Conservation (phyloP, 2,888 invertebrate genomes). For the Caenorhabditis uteleia region DNA sequence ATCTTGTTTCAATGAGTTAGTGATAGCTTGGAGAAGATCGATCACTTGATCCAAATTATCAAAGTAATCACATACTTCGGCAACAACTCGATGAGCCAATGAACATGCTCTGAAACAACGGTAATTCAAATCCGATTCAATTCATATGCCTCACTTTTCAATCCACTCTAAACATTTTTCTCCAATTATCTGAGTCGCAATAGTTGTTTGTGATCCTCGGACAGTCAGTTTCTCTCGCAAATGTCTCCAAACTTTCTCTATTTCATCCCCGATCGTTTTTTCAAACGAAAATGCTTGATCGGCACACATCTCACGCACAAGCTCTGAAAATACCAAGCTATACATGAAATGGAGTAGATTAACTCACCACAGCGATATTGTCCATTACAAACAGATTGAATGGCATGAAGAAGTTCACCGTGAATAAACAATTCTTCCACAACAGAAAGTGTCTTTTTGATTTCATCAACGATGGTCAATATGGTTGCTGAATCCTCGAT, state of each 20-base stretch:
- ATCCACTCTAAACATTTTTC: slow-evolving; percentile 35
- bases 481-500: slow-evolving; percentile 46
- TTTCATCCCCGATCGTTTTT: slow-evolving; percentile 38
- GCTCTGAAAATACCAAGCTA: slow-evolving; percentile 9
- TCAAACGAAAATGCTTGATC: slow-evolving; percentile 45
- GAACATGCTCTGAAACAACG: slow-evolving; percentile 48
- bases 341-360: not conserved
- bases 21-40: slow-evolving; percentile 60
- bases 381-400: slow-evolving; percentile 42
- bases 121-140: not conserved
- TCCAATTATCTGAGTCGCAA: slow-evolving; percentile 14
- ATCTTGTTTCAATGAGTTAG: slow-evolving; percentile 50
- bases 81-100: slow-evolving; percentile 47
- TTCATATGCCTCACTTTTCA: slow-evolving; percentile 12
- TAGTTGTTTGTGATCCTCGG: slow-evolving; percentile 12
- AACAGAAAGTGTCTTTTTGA: slow-evolving; percentile 42
- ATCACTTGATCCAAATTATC: slow-evolving; percentile 60
- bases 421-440: slow-evolving; percentile 49
- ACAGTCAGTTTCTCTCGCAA: slow-evolving; percentile 33
- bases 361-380: slow-evolving; percentile 43
- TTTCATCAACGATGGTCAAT: slow-evolving; percentile 45
- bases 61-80: slow-evolving; percentile 58
- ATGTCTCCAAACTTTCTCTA: slow-evolving; percentile 39
- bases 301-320: slow-evolving; percentile 33
- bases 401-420: slow-evolving; percentile 43